Base-by-base conservation (phyloP, 2,113 vertebrate genomes). In the Entosphenus tridentatus region DNA sequence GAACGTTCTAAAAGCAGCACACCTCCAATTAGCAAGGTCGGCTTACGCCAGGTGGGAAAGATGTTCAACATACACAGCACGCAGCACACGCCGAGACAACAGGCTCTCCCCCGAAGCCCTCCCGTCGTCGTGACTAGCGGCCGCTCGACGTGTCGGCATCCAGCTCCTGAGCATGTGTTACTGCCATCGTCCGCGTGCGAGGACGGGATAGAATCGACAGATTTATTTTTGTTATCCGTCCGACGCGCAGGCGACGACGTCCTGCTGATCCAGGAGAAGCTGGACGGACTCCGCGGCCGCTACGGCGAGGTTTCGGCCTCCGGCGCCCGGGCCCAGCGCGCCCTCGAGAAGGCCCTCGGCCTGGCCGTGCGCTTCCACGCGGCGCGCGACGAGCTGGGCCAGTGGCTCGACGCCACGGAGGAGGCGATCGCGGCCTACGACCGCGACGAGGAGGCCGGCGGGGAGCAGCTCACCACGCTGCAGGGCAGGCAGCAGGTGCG, bases 261-360 rank as follows among this genome's bases (percentile, higher is more conserved):
- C 8, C 73, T 97, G 71, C 83, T 98, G 67, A 96, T 98, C 67
- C 92, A 96, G 76, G 92, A 98, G 80, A 98, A 98, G 76, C 80
- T 97, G 72, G 93, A 97, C 1, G 88, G 89, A 11, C 96, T 98
- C 72, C 96, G 96, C 79, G 88, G 82, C 1, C 89, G 89, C 62
- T 98, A 98, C 2, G 81, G 84, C 0, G 93, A 96, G 75, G 89
- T 98, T 82, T 93, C 88, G 0, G 80, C 86, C 2, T 73, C 85
- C 73, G 96, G 92, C 83, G 85, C 86, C 72, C 89, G 86, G 71
- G 88, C 88, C 0, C 87, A 96, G 65, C 80, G 88, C 17, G 89
- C 84, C 0, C 81, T 98, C 74, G 93, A 96, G 73, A 89, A 98
- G 80, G 91, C 91, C 3, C 80, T 95, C 69, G 92, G 96, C 78